phyloP scores from a whole-genome alignment of 37 sponge, comb jelly and placozoan genomes.

The Halisarca cf. caerulea region DNA sequence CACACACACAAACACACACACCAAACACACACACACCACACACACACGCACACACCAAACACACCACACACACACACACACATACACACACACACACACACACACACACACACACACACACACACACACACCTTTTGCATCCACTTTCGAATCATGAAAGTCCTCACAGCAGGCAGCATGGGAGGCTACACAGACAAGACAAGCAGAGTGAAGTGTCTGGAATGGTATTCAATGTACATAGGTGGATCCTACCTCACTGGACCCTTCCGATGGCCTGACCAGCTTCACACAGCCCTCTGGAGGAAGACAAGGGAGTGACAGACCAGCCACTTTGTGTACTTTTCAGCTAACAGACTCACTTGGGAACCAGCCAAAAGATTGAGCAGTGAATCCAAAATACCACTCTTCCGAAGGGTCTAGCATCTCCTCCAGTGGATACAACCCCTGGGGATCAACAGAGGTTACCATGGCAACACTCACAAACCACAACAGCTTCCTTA shows the following conservation, averaged over 20 bases:
- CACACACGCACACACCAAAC: no score
- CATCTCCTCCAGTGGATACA: slow-evolving; percentile 61
- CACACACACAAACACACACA: no score
- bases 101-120: no score
- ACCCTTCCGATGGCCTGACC: background rate
- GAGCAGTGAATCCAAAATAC: slow-evolving; percentile 37
- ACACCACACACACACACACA: no score
- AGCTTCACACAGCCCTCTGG: slow-evolving; percentile 20
- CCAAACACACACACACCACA: no score
- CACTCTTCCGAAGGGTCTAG: slow-evolving; percentile 81
- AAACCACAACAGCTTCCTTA: background rate
- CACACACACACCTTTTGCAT: slow-evolving; percentile 6
- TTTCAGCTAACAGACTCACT: slow-evolving; percentile 3
- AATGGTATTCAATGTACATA: no score
- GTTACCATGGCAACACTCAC: background rate
- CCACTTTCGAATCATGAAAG: slow-evolving; percentile 3
- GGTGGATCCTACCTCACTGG: slow-evolving; percentile 7
- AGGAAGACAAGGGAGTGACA: background rate
- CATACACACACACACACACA: no score
- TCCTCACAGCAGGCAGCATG: background rate
- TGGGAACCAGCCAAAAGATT: slow-evolving; percentile 78
- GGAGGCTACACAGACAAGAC: no score
- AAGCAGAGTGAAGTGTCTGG: no score
- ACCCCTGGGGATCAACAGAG: slow-evolving; percentile 29
- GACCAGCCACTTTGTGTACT: background rate